Evolutionary conservation across 2,888 invertebrate species (phyloP), one percentile per base, ranked within the genome.

Genomic region (Cyaniris semiargus): DNA sequence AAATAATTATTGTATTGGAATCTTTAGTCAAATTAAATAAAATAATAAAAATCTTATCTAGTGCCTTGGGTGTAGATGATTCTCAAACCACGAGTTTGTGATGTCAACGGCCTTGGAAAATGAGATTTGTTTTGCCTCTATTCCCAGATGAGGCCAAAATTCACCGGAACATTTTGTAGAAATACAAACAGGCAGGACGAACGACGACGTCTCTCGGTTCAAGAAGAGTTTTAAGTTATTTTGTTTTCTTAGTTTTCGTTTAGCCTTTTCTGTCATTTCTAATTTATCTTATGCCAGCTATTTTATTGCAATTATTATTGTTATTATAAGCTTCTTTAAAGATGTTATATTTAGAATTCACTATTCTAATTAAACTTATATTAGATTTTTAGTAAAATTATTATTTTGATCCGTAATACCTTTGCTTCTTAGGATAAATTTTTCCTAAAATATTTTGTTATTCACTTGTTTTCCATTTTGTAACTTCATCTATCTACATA

Each of bases 61-160:
- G 53, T 53, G 53, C 53, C 18, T 53, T 53, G 18, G 18, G 5
- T 31, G 23, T 13, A 58, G 8, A 8, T 60, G 23, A 60, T 27
- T 27, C 31, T 15, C 5, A 15, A 66, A 15, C 18, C 15, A 31
- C 27, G 18, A 27, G 27, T 31, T 66, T 66, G 66, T 66, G 18
- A 66, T 31, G 66, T 31, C 60, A 60, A 60, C 60, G 60, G 60
- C 13, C 66, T 66, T 66, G 66, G 66, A 18, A 66, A 66, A 66
- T 5, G 15, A 66, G 66, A 66, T 66, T 66, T 27, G 66, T 66
- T 66, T 66, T 66, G 27, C 15, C 13, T 66, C 27, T 66, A 66
- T 66, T 66, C 66, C 66, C 66, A 66, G 66, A 31, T 66, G 27
- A 66, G 27, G 1, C 15, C 27, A 31, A 66, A 66, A 27, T 27